phyloP scores from a whole-genome alignment of 1,140 invertebrate genomes.

The Lerema accius region DNA sequence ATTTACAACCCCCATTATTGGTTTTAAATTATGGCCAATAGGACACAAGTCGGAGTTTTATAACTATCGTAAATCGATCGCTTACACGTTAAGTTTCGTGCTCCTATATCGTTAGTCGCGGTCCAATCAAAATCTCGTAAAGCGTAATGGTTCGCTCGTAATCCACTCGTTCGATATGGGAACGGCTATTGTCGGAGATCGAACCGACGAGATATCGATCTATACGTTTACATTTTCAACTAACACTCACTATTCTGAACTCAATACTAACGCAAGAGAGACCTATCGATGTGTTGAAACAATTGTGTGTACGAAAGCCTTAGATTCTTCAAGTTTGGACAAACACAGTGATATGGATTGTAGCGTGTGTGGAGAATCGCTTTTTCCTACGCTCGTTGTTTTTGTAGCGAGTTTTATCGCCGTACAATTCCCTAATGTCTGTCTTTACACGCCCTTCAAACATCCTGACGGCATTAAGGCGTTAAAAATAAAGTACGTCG shows the following conservation, averaged over 20 bases:
- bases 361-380: constrained; percentile 59
- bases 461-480: constrained; percentile 30
- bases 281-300: not conserved
- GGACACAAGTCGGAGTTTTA: constrained; percentile 51
- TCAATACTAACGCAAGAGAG: constrained; percentile 13
- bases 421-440: constrained; percentile 30
- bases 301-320: constrained; percentile 11
- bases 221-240: constrained; percentile 35
- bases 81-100: constrained; percentile 55
- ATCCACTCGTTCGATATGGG: constrained; percentile 73
- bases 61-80: constrained; percentile 64
- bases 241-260: constrained; percentile 31
- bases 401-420: constrained; percentile 39
- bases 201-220: constrained; percentile 42
- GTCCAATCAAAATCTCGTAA: constrained; percentile 72
- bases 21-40: constrained; percentile 59
- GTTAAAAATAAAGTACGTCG: constrained; percentile 34
- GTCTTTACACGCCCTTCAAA: constrained; percentile 36
- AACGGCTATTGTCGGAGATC: constrained; percentile 63
- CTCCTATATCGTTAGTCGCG: constrained; percentile 66
- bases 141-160: constrained; percentile 67
- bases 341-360: constrained; percentile 68
- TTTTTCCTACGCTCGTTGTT: constrained; percentile 56
- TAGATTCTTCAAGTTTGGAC: constrained; percentile 49
- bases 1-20: constrained; percentile 53